phyloP scores from a whole-genome alignment of 2,797 vertebrate genomes.

The Sebastes vulpes region DNA sequence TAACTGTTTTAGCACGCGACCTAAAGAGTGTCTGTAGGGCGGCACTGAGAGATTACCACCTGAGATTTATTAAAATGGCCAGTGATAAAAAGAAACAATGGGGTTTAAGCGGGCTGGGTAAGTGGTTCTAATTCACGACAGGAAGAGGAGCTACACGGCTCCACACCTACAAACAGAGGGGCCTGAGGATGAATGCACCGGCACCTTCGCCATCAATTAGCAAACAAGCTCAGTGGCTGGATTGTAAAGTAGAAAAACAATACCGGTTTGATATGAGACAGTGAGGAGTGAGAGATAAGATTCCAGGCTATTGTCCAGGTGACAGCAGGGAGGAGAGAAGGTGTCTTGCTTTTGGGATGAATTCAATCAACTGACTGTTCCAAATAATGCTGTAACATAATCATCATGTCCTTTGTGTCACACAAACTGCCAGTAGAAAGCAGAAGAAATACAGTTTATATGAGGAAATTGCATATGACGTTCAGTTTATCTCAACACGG shows the following conservation, averaged over 20 bases:
- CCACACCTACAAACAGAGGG: slow-evolving; percentile 90
- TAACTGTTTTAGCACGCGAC: slow-evolving; percentile 85
- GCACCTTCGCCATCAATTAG: slow-evolving; percentile 95
- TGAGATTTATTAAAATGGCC: slow-evolving; percentile 95
- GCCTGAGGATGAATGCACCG: slow-evolving; percentile 89
- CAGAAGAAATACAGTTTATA: slow-evolving; percentile 2
- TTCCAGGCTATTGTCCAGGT: slow-evolving; percentile 68
- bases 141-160: slow-evolving; percentile 87
- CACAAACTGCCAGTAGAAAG: not conserved
- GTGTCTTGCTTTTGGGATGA: slow-evolving; percentile 41
- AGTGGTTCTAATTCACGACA: slow-evolving; percentile 70
- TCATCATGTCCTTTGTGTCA: slow-evolving; percentile 36
- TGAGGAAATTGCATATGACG: not conserved
- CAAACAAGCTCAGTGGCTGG: slow-evolving; percentile 89
- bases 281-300: slow-evolving; percentile 74
- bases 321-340: slow-evolving; percentile 45
- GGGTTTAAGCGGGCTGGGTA: slow-evolving; percentile 78
- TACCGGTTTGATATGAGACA: slow-evolving; percentile 73
- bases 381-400: slow-evolving; percentile 44
- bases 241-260: slow-evolving; percentile 80
- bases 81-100: slow-evolving; percentile 96
- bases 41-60: slow-evolving; percentile 92
- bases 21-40: slow-evolving; percentile 84
- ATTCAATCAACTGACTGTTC: slow-evolving; percentile 64
- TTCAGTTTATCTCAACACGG: not conserved